A percentile compares a stretch with the other conserved stretches of the same genome.
Evolutionary conservation across 2,797 vertebrate genomes (phyloP).

Genomic region (Lacerta agilis): DNA sequence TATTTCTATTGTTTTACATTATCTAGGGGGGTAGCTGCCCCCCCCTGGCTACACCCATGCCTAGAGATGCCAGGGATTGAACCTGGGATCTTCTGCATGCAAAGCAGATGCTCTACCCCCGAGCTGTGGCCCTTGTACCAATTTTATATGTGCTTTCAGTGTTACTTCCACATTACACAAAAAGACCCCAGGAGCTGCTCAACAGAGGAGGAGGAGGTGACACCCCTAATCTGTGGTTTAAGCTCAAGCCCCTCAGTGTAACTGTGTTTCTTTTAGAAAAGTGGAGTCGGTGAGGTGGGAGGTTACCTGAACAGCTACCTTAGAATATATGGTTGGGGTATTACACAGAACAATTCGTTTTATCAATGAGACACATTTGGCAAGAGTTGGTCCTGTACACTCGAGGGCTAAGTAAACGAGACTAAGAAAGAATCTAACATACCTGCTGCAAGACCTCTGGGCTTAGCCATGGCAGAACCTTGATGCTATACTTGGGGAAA

Average conservation of each 20-base stretch:
- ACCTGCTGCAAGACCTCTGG: conserved; percentile 98
- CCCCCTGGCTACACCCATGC: no score
- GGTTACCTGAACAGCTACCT: neutral
- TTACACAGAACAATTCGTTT: neutral
- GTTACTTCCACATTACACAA: neutral
- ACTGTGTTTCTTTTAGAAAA: neutral
- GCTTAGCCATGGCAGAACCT: conserved; percentile 97
- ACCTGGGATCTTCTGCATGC: no score
- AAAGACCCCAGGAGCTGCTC: neutral
- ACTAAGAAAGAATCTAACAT: conserved; percentile 26
- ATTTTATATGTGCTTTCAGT: neutral
- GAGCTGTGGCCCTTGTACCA: no score
- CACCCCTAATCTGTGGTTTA: neutral
- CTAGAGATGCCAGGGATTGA: no score
- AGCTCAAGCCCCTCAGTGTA: neutral
- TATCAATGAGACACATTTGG: neutral
- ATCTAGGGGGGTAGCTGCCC: no score
- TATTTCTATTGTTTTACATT: no score
- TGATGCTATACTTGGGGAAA: conserved; percentile 95
- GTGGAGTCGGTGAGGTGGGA: neutral
- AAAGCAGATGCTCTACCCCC: no score
- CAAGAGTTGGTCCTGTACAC: neutral
- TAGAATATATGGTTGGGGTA: neutral
- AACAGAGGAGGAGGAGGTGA: neutral
- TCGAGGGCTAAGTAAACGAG: neutral